These are phyloP conservation scores for Drosophila busckii DNA, from an alignment of 1,140 invertebrate species.

Conservation along the genomic window DNA sequence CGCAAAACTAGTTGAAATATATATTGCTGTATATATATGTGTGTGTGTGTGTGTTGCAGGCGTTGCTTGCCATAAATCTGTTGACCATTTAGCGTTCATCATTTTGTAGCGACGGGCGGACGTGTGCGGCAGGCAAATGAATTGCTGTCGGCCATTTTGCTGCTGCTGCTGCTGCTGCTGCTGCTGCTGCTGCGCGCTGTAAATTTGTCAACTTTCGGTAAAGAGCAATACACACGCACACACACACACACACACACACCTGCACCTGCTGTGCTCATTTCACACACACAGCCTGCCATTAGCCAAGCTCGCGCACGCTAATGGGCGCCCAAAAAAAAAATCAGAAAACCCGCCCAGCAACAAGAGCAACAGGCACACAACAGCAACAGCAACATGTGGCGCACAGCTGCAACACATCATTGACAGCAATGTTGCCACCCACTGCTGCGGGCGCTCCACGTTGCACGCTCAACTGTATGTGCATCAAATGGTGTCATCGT, in stretches of 20 bases:
- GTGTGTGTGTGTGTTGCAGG: slow-evolving; percentile 17
- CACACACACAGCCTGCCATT: slow-evolving; percentile 54
- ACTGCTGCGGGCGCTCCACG: slow-evolving; percentile 54
- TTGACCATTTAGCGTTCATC: slow-evolving; percentile 72
- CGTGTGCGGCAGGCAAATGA: slow-evolving; percentile 51
- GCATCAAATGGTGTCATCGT: slow-evolving; percentile 53
- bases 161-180: slow-evolving; percentile 30
- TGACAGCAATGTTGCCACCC: slow-evolving; percentile 53
- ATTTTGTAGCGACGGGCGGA: slow-evolving; percentile 36
- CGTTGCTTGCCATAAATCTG: slow-evolving; percentile 64
- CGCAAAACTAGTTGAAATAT: slow-evolving; percentile 61
- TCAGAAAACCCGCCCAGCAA: slow-evolving; percentile 45
- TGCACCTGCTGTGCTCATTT: slow-evolving; percentile 74
- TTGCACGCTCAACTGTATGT: slow-evolving; percentile 36
- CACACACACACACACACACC: too few relatives aligned
- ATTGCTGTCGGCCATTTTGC: slow-evolving; percentile 66
- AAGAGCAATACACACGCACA: too few relatives aligned
- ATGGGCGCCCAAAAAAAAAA: slow-evolving; percentile 64
- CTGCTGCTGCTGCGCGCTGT: slow-evolving; percentile 46
- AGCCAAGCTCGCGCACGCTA: slow-evolving; percentile 41
- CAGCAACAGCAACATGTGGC: slow-evolving; percentile 62
- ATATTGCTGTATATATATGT: slow-evolving; percentile 1
- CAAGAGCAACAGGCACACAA: slow-evolving; percentile 14
- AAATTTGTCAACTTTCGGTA: slow-evolving; percentile 72
- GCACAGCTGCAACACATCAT: slow-evolving; percentile 74